Percentiles rank a stretch among this genome's conserved stretches.
These are phyloP conservation scores for Clanis bilineata DNA, from an alignment of 2,888 invertebrate genomes.

Conservation along the genomic window DNA sequence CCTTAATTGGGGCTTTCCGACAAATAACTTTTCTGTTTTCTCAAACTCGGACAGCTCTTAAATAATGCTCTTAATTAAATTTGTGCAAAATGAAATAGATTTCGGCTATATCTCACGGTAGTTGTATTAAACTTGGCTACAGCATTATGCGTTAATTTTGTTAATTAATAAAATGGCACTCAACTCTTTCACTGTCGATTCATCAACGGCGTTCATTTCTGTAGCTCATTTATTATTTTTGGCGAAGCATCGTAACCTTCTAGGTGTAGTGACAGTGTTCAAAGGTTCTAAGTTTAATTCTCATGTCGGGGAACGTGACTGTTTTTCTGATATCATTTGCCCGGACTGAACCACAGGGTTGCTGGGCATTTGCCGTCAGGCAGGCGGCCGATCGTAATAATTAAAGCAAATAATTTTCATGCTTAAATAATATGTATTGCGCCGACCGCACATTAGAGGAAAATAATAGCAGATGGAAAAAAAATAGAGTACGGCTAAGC, in stretches of 20 bases:
- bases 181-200: slow-evolving; percentile 7
- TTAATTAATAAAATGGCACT: slow-evolving; percentile 24
- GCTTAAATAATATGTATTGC: too few species aligned
- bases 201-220: background rate
- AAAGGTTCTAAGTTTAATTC: too few species aligned
- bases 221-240: background rate
- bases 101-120: slow-evolving; percentile 44
- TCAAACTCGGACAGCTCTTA: slow-evolving; percentile 76
- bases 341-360: background rate
- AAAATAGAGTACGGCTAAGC: too few species aligned
- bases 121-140: slow-evolving; percentile 31
- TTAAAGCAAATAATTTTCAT: too few species aligned
- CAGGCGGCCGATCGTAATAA: too few species aligned
- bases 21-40: slow-evolving; percentile 80
- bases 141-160: slow-evolving; percentile 26
- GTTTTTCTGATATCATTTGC: too few species aligned
- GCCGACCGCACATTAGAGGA: too few species aligned
- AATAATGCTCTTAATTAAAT: slow-evolving; percentile 76
- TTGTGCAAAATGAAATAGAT: slow-evolving; percentile 59
- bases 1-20: slow-evolving; percentile 80
- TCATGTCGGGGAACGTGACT: too few species aligned
- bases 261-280: too few species aligned
- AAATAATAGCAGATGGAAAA: too few species aligned
- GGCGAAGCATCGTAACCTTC: too few species aligned
- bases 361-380: too few species aligned